A percentile compares a stretch with the other conserved stretches of the same genome.
Evolutionary conservation across 2,113 vertebrate species (phyloP).

Genomic region (Triplophysa siluroides): DNA sequence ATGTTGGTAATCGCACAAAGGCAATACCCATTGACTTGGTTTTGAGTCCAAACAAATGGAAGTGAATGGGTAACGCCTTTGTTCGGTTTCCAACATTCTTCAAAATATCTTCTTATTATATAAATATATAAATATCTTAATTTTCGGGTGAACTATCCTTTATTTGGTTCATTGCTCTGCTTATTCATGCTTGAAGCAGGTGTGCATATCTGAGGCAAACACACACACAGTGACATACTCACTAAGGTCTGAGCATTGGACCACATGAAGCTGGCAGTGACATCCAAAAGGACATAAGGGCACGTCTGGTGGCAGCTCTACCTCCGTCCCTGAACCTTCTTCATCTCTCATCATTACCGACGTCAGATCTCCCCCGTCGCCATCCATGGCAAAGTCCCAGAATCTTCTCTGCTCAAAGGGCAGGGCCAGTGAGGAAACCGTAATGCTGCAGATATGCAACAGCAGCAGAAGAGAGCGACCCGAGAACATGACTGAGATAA

Average conservation of each 20-base stretch:
- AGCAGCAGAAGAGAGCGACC: constrained; percentile 69
- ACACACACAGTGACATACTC: constrained; percentile 55
- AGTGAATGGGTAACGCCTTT: too few species aligned
- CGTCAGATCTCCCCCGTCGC: constrained; percentile 65
- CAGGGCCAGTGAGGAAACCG: constrained; percentile 71
- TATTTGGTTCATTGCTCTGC: background rate
- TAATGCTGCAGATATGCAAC: constrained; percentile 68
- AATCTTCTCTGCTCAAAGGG: constrained; percentile 89
- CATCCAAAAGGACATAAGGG: constrained; percentile 86
- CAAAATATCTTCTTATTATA: too few species aligned
- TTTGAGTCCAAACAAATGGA: too few species aligned
- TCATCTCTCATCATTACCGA: constrained; percentile 78
- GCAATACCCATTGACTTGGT: too few species aligned
- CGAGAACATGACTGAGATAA: constrained; percentile 62
- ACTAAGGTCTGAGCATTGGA: constrained; percentile 91
- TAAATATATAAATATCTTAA: too few species aligned
- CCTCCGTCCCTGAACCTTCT: constrained; percentile 72
- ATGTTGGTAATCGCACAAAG: too few species aligned
- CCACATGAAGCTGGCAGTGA: constrained; percentile 83
- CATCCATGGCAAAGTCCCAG: constrained; percentile 86
- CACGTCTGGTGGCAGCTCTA: constrained; percentile 55
- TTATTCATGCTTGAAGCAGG: constrained; percentile 3
- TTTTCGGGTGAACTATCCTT: too few species aligned
- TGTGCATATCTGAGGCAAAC: background rate
- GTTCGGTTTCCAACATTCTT: too few species aligned